Evolutionary conservation across 2,113 vertebrate species (phyloP).

Genomic region (Bubo bubo): DNA sequence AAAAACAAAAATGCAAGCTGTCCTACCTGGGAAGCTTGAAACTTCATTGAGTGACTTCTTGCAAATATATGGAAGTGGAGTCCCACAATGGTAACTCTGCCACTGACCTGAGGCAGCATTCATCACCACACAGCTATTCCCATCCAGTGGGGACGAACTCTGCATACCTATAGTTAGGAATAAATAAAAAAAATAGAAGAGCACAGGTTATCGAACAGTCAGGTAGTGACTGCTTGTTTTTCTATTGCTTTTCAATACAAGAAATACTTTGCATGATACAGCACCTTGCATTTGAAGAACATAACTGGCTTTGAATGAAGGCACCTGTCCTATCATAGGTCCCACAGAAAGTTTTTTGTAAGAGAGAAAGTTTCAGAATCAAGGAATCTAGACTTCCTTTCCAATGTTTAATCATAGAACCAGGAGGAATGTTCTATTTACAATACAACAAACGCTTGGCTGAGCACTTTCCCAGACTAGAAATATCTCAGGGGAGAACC

Average conservation of each 20-base stretch:
- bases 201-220: background rate
- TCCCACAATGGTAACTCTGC: conserved; percentile 78
- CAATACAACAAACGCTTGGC: conserved; percentile 23
- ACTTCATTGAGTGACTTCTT: conserved; percentile 75
- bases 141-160: conserved; percentile 53
- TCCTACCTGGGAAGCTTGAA: conserved; percentile 69
- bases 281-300: background rate
- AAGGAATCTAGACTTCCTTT: background rate
- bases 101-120: conserved; percentile 76
- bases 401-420: conserved; percentile 28
- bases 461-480: conserved; percentile 45
- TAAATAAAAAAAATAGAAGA: background rate
- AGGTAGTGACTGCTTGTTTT: background rate
- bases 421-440: conserved; percentile 44
- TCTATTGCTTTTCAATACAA: background rate
- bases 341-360: background rate
- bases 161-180: conserved; percentile 72
- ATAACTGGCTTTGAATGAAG: background rate
- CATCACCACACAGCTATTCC: conserved; percentile 84
- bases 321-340: background rate
- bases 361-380: background rate
- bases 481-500: conserved; percentile 41
- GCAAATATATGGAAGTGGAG: conserved; percentile 87
- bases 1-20: background rate
- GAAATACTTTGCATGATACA: background rate